Base-by-base conservation (phyloP, 2,888 invertebrate species). In the Ligdia adustata region DNA sequence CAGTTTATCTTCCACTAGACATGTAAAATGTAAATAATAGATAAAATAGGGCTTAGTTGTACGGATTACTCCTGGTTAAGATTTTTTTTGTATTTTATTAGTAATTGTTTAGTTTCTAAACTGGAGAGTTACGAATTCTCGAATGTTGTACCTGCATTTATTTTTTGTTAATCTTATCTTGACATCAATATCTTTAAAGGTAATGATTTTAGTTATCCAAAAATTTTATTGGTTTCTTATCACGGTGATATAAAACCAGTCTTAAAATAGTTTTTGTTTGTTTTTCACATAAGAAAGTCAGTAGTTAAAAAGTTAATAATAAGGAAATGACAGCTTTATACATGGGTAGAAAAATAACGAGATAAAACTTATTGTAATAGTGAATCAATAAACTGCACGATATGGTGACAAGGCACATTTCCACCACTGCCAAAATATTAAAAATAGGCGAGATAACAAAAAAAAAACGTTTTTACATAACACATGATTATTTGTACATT, bases 101-200 rank as follows among this genome's bases (percentile, higher is more conserved):
- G 82, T 82, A 82, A 81, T 83, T 79, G 82, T 88, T 86, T 88
- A 85, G 79, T 85, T 85, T 83, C 78, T 82, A 83, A 79, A 84
- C 80, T 82, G 81, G 86, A 89, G 84, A 90, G 88, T 84, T 82
- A 80, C 74, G 75, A 78, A 85, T 90, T 88, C 90, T 91, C 90
- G 90, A 90, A 89, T 90, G 83, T 87, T 90, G 91, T 91, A 91
- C 91, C 91, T 91, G 91, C 90, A 90, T 91, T 90, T 90, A 86
- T 84, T 82, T 82, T 87, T 86, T 84, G 80, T 86, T 85, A 80
- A 79, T 83, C 81, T 75, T 76, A 76, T 71, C 76, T 88, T 87
- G 88, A 86, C 88, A 86, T 89, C 84, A 84, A 84, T 85, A 83
- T 84, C 60, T 60, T 55, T 82, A 81, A 82, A 79, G 77, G 75